phyloP scores from a whole-genome alignment of 2,113 vertebrate genomes.

The Telmatochromis brachygnathus region DNA sequence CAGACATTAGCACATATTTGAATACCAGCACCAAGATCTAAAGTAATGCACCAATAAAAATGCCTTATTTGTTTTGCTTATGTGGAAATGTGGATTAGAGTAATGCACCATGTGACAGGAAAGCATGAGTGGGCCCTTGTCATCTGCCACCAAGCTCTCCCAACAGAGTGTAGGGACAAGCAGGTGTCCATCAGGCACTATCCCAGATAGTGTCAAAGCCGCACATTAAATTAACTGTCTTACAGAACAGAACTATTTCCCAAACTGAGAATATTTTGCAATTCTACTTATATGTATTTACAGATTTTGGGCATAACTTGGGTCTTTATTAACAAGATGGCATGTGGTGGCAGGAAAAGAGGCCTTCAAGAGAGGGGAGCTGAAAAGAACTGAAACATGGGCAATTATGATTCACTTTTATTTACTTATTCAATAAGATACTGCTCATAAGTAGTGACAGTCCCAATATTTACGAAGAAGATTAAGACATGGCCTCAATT shows the following conservation, averaged over 20 bases:
- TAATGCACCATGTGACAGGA: background rate
- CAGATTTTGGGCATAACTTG: background rate
- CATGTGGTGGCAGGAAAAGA: background rate
- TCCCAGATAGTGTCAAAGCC: background rate
- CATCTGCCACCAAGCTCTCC: background rate
- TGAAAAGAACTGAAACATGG: background rate
- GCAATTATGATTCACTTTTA: background rate
- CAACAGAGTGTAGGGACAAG: background rate
- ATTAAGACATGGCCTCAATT: background rate
- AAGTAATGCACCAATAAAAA: background rate
- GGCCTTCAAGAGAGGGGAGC: background rate
- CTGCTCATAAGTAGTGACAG: background rate
- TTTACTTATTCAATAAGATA: background rate
- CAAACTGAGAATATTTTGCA: background rate
- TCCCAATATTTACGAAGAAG: background rate
- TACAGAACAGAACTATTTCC: background rate
- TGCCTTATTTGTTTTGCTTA: background rate
- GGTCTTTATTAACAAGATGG: background rate
- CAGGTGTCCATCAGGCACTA: background rate
- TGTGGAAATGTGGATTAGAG: background rate
- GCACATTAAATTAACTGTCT: background rate
- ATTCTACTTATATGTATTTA: background rate
- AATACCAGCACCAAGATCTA: background rate
- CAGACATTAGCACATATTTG: background rate
- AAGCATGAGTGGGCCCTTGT: background rate